Evolutionary conservation across 2,113 vertebrate species (phyloP).

Genomic region (Gila orcuttii): DNA sequence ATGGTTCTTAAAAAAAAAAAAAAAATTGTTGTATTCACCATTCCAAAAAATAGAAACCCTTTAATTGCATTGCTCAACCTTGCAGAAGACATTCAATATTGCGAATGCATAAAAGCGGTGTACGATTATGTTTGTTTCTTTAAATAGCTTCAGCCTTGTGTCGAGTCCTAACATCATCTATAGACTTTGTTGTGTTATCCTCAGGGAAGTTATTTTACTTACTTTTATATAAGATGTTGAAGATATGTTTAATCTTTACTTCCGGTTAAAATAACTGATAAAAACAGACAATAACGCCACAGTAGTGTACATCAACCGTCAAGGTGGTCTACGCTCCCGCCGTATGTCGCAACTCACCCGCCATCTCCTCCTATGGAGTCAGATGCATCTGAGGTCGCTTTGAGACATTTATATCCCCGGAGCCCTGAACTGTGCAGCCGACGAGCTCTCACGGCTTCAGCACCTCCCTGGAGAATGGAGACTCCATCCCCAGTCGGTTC

Average conservation of each 20-base stretch:
- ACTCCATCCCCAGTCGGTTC: too few relatives aligned
- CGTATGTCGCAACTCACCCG: too few relatives aligned
- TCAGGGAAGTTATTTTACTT: background rate
- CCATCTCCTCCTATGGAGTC: too few relatives aligned
- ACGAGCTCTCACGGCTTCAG: too few relatives aligned
- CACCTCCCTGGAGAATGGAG: too few relatives aligned
- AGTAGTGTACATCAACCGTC: too few relatives aligned
- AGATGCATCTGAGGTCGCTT: too few relatives aligned
- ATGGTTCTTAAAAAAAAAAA: too few relatives aligned
- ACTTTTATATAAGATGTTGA: conserved; percentile 4
- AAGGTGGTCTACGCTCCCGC: too few relatives aligned
- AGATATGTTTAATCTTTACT: background rate
- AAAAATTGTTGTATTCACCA: too few relatives aligned
- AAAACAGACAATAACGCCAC: background rate
- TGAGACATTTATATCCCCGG: too few relatives aligned
- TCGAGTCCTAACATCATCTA: background rate
- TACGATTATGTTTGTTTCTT: background rate
- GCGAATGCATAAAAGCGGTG: background rate
- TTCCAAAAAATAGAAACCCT: background rate
- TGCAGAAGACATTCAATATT: background rate
- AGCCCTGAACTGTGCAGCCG: too few relatives aligned
- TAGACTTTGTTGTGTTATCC: background rate
- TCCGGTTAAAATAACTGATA: background rate
- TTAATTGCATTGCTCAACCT: background rate
- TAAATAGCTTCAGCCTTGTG: background rate